Conservation (phyloP, 2,888 invertebrate genomes). For the Diadegma fenestrale region DNA sequence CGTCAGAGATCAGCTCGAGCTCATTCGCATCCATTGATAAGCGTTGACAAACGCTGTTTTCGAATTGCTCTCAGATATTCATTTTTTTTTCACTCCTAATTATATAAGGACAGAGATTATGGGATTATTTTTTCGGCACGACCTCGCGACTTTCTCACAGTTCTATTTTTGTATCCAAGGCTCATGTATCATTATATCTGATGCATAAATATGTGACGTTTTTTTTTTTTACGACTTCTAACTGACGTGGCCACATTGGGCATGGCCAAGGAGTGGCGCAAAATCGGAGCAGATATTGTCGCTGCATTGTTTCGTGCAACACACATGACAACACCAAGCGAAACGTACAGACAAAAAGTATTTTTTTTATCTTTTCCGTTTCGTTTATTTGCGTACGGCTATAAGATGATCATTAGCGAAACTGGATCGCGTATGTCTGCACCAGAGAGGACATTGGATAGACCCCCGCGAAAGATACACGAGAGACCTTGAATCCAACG, state of each 20-base stretch:
- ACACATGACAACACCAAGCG: neutral
- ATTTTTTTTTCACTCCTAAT: neutral
- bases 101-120: neutral
- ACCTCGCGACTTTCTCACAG: conserved; percentile 14
- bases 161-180: neutral
- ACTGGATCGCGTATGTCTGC: conserved; percentile 64
- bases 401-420: conserved; percentile 61
- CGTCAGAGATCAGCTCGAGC: neutral
- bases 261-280: conserved; percentile 63
- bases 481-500: conserved; percentile 67
- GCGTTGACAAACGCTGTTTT: neutral
- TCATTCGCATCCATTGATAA: neutral
- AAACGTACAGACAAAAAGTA: conserved; percentile 5
- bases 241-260: conserved; percentile 54
- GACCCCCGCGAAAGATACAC: conserved; percentile 49
- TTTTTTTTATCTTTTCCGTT: neutral
- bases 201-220: conserved; percentile 60
- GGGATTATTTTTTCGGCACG: neutral
- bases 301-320: conserved; percentile 58
- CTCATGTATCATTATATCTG: conserved; percentile 9
- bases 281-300: conserved; percentile 59
- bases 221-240: conserved; percentile 35
- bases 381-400: conserved; percentile 28
- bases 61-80: neutral
- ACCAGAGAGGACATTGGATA: conserved; percentile 46